These are phyloP conservation scores for Eretmochelys imbricata DNA, from an alignment of 2,113 vertebrate species.

Conservation along the genomic window DNA sequence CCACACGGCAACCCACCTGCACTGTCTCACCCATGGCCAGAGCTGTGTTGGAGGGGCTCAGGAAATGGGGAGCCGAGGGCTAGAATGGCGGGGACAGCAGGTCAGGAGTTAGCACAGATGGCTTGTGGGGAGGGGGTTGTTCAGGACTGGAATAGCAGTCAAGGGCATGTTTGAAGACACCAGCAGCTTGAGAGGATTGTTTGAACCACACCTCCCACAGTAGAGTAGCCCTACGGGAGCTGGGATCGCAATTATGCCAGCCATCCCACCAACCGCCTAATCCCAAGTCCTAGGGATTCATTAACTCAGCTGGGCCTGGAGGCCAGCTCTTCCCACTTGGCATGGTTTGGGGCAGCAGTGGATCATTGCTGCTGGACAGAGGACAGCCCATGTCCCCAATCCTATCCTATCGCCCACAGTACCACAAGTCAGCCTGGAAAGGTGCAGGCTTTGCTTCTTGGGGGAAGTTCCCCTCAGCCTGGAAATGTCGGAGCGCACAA, in stretches of 20 bases:
- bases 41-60: not conserved
- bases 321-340: not conserved
- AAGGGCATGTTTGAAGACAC: not conserved
- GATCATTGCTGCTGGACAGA: not conserved
- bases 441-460: not conserved
- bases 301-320: not conserved
- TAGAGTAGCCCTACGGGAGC: not conserved
- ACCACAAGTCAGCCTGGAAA: not conserved
- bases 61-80: not conserved
- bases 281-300: no score
- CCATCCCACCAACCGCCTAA: not conserved
- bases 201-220: not conserved
- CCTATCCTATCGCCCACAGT: not conserved
- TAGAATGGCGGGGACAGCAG: not conserved
- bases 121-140: not conserved
- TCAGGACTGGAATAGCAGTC: not conserved
- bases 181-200: not conserved
- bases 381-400: not conserved
- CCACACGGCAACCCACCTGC: no score
- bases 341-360: not conserved
- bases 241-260: not conserved
- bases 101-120: not conserved
- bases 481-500: not conserved
- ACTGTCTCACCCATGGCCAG: not conserved
- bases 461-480: not conserved